A percentile compares a stretch with the other conserved stretches of the same genome.
phyloP scores from a whole-genome alignment of 2,888 invertebrate species.

The Pantelozetes paolii region DNA sequence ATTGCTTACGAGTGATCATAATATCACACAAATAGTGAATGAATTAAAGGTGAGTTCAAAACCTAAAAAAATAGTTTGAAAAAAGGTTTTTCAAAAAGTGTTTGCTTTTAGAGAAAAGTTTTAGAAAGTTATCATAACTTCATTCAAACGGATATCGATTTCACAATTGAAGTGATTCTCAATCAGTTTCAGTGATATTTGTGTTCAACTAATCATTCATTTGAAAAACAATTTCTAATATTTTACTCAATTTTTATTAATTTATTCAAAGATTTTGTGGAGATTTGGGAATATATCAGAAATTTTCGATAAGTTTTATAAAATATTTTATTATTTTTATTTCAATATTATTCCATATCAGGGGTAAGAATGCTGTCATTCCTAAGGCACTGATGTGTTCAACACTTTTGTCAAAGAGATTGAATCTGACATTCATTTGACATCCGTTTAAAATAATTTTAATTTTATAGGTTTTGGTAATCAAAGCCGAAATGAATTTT shows the following conservation, averaged over 20 bases:
- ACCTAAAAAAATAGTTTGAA: not conserved
- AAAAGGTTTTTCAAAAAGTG: not conserved
- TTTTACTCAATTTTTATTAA: not conserved
- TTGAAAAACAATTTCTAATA: not conserved
- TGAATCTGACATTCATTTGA: not conserved
- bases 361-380: not conserved
- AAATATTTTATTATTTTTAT: not conserved
- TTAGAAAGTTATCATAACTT: not conserved
- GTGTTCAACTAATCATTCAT: not conserved
- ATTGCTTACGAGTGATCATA: conserved; percentile 19
- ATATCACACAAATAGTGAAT: not conserved
- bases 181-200: not conserved
- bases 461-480: conserved; percentile 10
- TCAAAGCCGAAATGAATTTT: conserved; percentile 3
- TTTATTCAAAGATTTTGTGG: not conserved
- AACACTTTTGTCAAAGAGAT: not conserved
- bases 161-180: not conserved
- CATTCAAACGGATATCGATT: not conserved
- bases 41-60: conserved; percentile 18
- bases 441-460: not conserved
- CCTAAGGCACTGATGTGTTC: not conserved
- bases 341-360: not conserved
- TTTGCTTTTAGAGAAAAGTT: not conserved
- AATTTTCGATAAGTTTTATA: not conserved
- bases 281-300: not conserved